Base-by-base conservation (phyloP, 2,113 vertebrate genomes). In the Scartelaos histophorus region DNA sequence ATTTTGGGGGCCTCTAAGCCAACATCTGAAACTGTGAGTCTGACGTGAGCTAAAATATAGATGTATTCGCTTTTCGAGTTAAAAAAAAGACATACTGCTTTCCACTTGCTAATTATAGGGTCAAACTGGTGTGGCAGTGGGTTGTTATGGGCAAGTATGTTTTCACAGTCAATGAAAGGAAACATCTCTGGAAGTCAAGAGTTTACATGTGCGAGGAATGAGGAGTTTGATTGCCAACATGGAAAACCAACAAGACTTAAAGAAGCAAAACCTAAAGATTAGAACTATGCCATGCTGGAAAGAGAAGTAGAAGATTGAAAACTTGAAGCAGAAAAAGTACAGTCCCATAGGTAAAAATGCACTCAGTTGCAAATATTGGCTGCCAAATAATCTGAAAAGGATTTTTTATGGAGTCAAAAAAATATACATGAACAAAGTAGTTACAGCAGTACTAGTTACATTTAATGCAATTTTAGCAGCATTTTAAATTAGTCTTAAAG, bases 21-120 rank as follows among this genome's bases (percentile, higher is more conserved):
- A 73, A 22, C 47, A 47, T 43, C 29, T 53, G 17, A 45, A 60
- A 13, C 35, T 47, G 45, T 7, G 21, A 34, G 46, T 57, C 24
- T 22, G 38, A 38, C 38, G 46, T 29, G 16, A 68, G 56, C 49
- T 57, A 21, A 49, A 51, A 47, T 69, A 45, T 38, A 54, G 17
- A 22, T 25, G n/a, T 47, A 66, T 66, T 64, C 70, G 13, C 29
- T 35, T 67, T 67, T 38, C 25, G 24, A 16, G 11, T 21, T 61
- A 13, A 35, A 64, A 54, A 67, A 58, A 67, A 12, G 7, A 61
- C 47, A 1, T 3, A 71, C 46, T 12, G 24, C 43, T 49, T 65
- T 78, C 57, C 64, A 29, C 56, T 66, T 29, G 35, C 53, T 62
- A 45, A 80, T 71, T 75, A 75, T 15, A 61, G 46, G 57, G 66